Base-by-base conservation (phyloP, 2,797 vertebrate genomes). In the Coregonus ussuriensis region DNA sequence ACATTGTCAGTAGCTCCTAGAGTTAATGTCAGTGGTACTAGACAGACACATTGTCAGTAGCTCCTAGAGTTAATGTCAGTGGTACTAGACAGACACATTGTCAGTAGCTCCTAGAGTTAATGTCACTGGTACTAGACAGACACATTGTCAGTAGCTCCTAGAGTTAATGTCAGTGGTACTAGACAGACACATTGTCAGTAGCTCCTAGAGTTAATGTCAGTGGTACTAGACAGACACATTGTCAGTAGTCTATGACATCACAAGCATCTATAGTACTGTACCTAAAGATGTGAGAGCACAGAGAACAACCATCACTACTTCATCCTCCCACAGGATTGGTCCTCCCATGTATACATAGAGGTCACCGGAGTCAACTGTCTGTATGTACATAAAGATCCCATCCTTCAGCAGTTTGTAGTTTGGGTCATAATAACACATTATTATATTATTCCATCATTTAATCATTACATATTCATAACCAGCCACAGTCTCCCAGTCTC, bases 221-320 rank as follows among this genome's bases (percentile, higher is more conserved):
- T 71, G 56, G 52, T 33, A 76, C 53, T 74, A 5, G n/a, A 59
- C 75, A 79, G 21, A 74, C 15, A 31, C 29, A 35, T 31, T 31
- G 29, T 63, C 47, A 18, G 71, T 21, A 25, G 59, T 63, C 18
- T 72, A 69, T 79, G 51, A 51, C 3, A 75, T 72, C 71, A 75
- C 74, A 66, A 75, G 51, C 68, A 65, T 53, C 31, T 78, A 75
- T 62, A 11, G 33, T 29, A 74, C 53, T 6, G 18, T 70, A 86
- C 78, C 70, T 25, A 78, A 21, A 74, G 53, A 77, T 63, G 56
- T 63, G 37, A 76, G 37, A 74, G 62, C 31, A 71, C 16, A 73
- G 18, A 52, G 2, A 62, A 31, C 5, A 70, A 71, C 41, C 35
- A 47, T 41, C 2, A 62, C 66, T 68, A 69, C 65, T 37, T 72